These are phyloP conservation scores for Tinea semifulvella DNA, from an alignment of 2,888 invertebrate genomes.

Conservation along the genomic window DNA sequence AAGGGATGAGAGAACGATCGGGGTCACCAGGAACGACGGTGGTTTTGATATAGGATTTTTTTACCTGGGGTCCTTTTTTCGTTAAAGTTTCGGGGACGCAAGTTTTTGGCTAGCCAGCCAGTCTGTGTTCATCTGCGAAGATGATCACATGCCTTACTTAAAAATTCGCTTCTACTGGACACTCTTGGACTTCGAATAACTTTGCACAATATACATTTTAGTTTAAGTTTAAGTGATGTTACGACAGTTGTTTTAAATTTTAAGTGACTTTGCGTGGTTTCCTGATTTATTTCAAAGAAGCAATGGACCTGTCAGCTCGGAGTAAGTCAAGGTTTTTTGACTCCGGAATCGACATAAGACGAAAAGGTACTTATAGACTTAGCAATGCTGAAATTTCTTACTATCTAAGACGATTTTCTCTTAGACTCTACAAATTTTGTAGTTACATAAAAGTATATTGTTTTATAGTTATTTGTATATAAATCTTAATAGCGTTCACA, in stretches of 20 bases:
- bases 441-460: too few relatives aligned
- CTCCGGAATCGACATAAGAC: constrained; percentile 62
- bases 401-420: too few relatives aligned
- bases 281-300: constrained; percentile 26
- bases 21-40: constrained; percentile 67
- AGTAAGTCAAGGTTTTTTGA: constrained; percentile 68
- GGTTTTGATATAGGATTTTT: constrained; percentile 65
- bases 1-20: constrained; percentile 64
- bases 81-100: constrained; percentile 42
- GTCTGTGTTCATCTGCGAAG: constrained; percentile 65
- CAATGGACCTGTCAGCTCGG: constrained; percentile 59
- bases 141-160: constrained; percentile 50
- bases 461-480: too few relatives aligned
- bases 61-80: constrained; percentile 62
- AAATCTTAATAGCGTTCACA: too few relatives aligned
- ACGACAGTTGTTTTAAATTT: neutral
- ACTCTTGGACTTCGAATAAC: constrained; percentile 26
- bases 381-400: too few relatives aligned
- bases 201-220: constrained; percentile 21
- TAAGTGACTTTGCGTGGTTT: constrained; percentile 11
- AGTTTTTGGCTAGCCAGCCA: constrained; percentile 57
- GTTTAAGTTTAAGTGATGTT: constrained; percentile 20
- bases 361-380: constrained; percentile 60
- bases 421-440: too few relatives aligned
- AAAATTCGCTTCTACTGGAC: constrained; percentile 41